Percentiles rank a stretch among this genome's conserved stretches.
phyloP scores from a whole-genome alignment of 2,797 vertebrate species.

The Meda fulgida region DNA sequence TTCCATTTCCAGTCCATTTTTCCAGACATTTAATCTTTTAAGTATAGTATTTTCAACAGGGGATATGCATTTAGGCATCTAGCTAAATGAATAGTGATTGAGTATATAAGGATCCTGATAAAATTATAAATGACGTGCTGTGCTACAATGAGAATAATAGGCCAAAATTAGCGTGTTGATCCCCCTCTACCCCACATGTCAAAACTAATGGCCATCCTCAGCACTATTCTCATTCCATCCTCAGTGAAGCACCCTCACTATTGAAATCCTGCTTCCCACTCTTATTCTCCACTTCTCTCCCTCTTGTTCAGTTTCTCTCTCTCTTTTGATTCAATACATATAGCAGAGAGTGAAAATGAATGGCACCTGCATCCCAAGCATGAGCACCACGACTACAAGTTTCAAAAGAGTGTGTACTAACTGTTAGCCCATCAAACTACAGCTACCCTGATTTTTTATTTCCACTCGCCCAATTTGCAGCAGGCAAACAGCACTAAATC shows the following conservation, averaged over 20 bases:
- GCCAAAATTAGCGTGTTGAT: constrained; percentile 16
- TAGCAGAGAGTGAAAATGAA: neutral
- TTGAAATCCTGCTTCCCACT: constrained; percentile 4
- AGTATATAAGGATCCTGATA: neutral
- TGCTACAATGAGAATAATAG: constrained; percentile 20
- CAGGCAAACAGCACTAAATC: neutral
- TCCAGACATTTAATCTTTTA: constrained; percentile 33
- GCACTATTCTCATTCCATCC: constrained; percentile 32
- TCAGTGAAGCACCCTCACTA: constrained; percentile 4
- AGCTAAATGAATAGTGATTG: neutral
- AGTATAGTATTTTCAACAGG: neutral
- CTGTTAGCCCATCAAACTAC: neutral
- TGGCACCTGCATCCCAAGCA: neutral
- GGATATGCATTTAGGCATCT: neutral
- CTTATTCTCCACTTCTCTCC: constrained; percentile 7
- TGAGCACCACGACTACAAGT: neutral
- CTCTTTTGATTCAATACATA: neutral
- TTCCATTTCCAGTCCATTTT: constrained; percentile 19
- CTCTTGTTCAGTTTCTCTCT: neutral
- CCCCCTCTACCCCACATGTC: neutral
- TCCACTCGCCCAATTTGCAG: neutral
- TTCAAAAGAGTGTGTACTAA: neutral
- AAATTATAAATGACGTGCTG: constrained; percentile 13
- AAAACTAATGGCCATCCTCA: constrained; percentile 29
- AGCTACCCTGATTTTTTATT: neutral